Evolutionary conservation across 2,888 invertebrate genomes (phyloP).

Genomic region (Drosophila gaucha): DNA sequence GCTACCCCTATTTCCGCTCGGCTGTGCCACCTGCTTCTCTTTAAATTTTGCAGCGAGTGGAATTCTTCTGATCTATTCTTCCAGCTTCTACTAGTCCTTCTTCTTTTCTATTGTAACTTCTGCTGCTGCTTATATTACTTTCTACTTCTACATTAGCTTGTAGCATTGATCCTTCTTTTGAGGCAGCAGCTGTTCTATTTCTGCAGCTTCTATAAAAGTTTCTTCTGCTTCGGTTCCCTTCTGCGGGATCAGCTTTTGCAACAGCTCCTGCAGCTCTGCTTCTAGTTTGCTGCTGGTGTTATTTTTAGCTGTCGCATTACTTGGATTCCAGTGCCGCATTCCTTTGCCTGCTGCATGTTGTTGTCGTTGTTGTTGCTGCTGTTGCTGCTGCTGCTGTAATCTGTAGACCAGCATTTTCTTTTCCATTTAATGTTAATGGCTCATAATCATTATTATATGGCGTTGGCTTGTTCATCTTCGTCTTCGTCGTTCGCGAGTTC

Average conservation of each 20-base stretch:
- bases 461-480: constrained; percentile 74
- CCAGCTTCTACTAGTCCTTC: background rate
- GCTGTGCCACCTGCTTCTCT: background rate
- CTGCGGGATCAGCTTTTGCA: constrained; percentile 5
- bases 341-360: constrained; percentile 34
- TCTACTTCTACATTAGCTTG: background rate
- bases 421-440: constrained; percentile 81
- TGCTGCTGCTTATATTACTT: background rate
- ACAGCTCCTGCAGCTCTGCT: constrained; percentile 8
- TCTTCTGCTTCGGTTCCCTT: constrained; percentile 3
- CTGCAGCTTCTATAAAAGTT: background rate
- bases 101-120: background rate
- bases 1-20: background rate
- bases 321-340: constrained; percentile 73
- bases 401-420: constrained; percentile 80
- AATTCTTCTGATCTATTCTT: background rate
- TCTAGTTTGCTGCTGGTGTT: constrained; percentile 58
- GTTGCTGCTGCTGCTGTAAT: constrained; percentile 65
- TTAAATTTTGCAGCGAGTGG: background rate
- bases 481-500: constrained; percentile 41
- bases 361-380: constrained; percentile 28
- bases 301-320: constrained; percentile 78
- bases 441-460: constrained; percentile 82
- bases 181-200: background rate
- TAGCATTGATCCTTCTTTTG: background rate